A percentile compares a stretch with the other conserved stretches of the same genome.
phyloP scores from a whole-genome alignment of 2,113 vertebrate species.

The Callithrix jacchus region DNA sequence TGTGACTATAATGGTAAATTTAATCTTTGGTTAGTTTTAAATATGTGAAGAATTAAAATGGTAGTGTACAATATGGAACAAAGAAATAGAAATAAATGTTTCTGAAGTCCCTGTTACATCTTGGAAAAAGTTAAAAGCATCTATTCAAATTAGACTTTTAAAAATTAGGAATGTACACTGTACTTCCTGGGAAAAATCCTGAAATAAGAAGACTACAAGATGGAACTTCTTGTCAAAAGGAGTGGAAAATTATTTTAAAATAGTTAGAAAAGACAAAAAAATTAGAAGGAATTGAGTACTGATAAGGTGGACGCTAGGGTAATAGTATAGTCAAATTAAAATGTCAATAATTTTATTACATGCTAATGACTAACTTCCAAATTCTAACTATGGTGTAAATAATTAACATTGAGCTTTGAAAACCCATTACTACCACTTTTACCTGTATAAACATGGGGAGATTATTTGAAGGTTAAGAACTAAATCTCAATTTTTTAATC shows the following conservation, averaged over 20 bases:
- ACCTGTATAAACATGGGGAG: background rate
- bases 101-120: background rate
- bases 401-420: background rate
- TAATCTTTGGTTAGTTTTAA: background rate
- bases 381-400: background rate
- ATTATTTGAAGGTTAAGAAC: background rate
- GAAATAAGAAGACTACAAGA: background rate
- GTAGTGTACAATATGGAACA: background rate
- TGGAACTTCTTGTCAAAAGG: background rate
- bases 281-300: background rate
- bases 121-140: background rate
- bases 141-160: background rate
- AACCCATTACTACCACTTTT: background rate
- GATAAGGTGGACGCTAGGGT: background rate
- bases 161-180: background rate
- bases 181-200: background rate
- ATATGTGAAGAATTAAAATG: background rate
- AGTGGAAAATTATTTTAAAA: background rate
- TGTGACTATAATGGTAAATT: background rate
- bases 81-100: background rate
- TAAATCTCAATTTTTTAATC: background rate
- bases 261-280: background rate
- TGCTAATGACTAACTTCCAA: background rate
- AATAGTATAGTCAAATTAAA: background rate
- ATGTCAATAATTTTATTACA: background rate